Percentiles rank a stretch among this genome's conserved stretches.
Conservation (phyloP, 2,797 vertebrate species). For the Odontamblyopus rebecca region DNA sequence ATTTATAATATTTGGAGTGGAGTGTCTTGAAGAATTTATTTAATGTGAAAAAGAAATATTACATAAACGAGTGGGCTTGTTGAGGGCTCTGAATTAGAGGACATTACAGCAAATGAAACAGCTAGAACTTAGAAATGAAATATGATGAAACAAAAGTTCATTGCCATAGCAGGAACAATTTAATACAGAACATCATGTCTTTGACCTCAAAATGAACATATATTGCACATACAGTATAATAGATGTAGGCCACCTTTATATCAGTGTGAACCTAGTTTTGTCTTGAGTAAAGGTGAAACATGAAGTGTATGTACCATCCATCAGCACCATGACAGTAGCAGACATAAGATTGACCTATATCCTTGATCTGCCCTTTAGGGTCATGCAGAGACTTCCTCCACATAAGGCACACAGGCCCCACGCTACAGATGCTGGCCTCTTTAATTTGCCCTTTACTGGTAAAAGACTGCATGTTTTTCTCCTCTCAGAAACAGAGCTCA, state of each 20-base stretch:
- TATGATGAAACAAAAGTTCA: neutral
- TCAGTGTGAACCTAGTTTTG: neutral
- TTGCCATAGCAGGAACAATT: too few relatives aligned
- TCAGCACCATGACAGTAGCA: slow-evolving; percentile 1
- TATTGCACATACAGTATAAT: neutral
- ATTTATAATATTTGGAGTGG: neutral
- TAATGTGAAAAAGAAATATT: neutral
- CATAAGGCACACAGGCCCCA: slow-evolving; percentile 9
- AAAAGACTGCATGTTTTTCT: slow-evolving; percentile 55
- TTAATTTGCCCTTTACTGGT: slow-evolving; percentile 65
- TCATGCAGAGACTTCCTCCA: neutral
- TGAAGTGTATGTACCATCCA: neutral
- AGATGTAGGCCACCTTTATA: neutral
- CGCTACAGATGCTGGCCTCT: slow-evolving; percentile 32
- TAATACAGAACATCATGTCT: too few relatives aligned
- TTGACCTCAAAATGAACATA: too few relatives aligned
- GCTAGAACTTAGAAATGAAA: neutral
- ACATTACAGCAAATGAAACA: neutral
- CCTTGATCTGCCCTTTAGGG: slow-evolving; percentile 35
- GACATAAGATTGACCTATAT: neutral
- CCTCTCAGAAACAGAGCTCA: slow-evolving; percentile 42
- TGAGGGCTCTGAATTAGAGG: too few relatives aligned
- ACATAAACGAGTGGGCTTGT: neutral
- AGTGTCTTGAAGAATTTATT: neutral
- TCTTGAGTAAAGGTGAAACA: slow-evolving; percentile 23